Evolutionary conservation across 2,888 invertebrate species (phyloP), one percentile per base, ranked within the genome.

Genomic region (Drosophila antonietae): DNA sequence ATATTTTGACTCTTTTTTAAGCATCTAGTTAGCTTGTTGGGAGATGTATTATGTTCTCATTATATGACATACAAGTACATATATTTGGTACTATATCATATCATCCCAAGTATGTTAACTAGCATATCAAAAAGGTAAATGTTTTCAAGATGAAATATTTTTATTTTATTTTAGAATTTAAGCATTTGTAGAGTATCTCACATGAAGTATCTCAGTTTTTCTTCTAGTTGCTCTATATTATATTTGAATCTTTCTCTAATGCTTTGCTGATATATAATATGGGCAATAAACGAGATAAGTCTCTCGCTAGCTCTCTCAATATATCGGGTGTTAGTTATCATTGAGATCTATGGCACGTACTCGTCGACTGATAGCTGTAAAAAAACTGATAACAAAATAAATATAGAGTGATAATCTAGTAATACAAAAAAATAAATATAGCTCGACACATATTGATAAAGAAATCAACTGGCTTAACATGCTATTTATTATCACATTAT

Each of bases 291-390:
- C n/a, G 5, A 47, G 28, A 31, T n/a, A 33, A 31, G 10, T 31
- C 49, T 3, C n/a, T 12, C 3, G 2, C 31, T 31, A 2, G 12
- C 12, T 20, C 20, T 20, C 20, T 6, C 14, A 15, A 10, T 7
- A 33, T 23, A 43, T 20, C 18, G 18, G 12, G 3, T 35, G 33
- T 47, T 46, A 31, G 49, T 63, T 70, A 78, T 77, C 76, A 37
- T 49, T 53, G 3, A n/a, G 71, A 77, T 77, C 79, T 77, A 35
- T 55, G 75, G 70, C 75, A 77, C 76, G 76, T 75, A 66, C 62
- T 23, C 14, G n/a, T 6, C 33, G 12, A 3, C 23, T 55, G 75
- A 70, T 74, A 78, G 64, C 62, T 56, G 51, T 20, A 31, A 44
- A 46, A 53, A 33, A 33, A 53, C 15, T 78, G 76, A 77, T 77